Evolutionary conservation across 2,888 invertebrate species (phyloP).

Genomic region (Ochlodes sylvanus): DNA sequence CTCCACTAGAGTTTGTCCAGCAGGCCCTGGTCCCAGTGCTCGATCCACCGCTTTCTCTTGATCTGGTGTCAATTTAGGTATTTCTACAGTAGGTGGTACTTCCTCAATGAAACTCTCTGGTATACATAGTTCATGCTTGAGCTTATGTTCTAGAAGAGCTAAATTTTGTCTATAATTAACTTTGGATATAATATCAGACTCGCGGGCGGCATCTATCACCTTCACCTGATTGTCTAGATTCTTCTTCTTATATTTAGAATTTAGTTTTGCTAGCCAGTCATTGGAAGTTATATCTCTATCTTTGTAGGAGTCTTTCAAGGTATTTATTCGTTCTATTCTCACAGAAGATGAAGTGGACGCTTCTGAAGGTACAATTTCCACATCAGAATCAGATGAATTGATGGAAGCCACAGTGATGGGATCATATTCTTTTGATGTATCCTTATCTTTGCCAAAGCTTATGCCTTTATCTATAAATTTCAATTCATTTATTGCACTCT

Average conservation of each 20-base stretch:
- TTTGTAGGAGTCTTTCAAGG: conserved; percentile 84
- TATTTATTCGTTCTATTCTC: conserved; percentile 79
- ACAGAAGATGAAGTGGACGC: conserved; percentile 71
- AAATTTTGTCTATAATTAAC: conserved; percentile 76
- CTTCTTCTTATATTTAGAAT: conserved; percentile 75
- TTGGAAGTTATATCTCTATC: conserved; percentile 75
- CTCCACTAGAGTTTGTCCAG: conserved; percentile 87
- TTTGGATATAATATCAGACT: conserved; percentile 77
- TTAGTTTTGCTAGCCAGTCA: conserved; percentile 83
- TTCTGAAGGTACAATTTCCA: conserved; percentile 73
- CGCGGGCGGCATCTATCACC: conserved; percentile 74
- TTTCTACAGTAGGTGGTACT: conserved; percentile 67
- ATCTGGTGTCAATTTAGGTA: conserved; percentile 88
- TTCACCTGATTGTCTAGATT: conserved; percentile 70
- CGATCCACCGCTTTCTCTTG: conserved; percentile 85
- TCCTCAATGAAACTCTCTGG: conserved; percentile 79
- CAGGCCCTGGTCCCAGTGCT: conserved; percentile 85
- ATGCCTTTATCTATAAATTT: conserved; percentile 64
- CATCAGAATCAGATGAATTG: conserved; percentile 77
- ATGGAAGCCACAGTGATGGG: conserved; percentile 76
- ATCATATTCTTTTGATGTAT: conserved; percentile 66
- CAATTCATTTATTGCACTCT: conserved; percentile 66
- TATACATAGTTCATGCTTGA: conserved; percentile 77
- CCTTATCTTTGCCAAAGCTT: conserved; percentile 59
- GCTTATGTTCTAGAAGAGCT: conserved; percentile 71